Evolutionary conservation across 2,888 invertebrate species (phyloP), one percentile per base, ranked within the genome.

Genomic region (Ctena decussata): DNA sequence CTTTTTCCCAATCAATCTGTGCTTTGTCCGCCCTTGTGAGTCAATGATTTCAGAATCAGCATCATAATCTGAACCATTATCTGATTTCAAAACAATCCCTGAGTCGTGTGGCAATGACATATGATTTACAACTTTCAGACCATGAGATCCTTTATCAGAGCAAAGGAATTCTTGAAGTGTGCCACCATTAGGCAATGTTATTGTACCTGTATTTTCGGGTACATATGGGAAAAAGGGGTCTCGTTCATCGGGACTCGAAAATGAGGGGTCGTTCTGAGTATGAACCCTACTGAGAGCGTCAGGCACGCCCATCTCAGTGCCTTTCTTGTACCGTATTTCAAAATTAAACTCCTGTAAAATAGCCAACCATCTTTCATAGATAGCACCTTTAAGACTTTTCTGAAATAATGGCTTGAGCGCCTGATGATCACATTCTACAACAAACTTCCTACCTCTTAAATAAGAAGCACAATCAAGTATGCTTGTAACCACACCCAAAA

Each of bases 321-420:
- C 81, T 32, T 82, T 72, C 15, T 41, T 88, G 35, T 70, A 85
- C 30, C 44, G 39, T 77, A 87, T 81, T 3, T 85, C 79, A 53
- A 79, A 53, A 35, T 85, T 80, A 77, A 83, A 85, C 41, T 86
- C 77, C 32, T 88, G 83, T 30, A 87, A 76, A 24, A 83, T 85
- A 8, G 84, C 75, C 5, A 87, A 24, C 87, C 87, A 85, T 12
- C 88, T 53, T 37, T 89, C 86, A 73, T 89, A 86, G 6, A 89
- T 84, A 0, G 78, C 80, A 21, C 77, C 84, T 69, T 81, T 78
- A 15, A 77, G 27, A 18, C 73, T 69, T 77, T 83, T 85, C 41
- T 83, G 81, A 39, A 80, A 80, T 6, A 80, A 30, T 0, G 80
- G 80, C 18, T 37, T 41, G 1, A 80, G 60, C 5, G 77, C 80